Evolutionary conservation across 2,888 invertebrate genomes (phyloP).

Genomic region (Athalia rosae): DNA sequence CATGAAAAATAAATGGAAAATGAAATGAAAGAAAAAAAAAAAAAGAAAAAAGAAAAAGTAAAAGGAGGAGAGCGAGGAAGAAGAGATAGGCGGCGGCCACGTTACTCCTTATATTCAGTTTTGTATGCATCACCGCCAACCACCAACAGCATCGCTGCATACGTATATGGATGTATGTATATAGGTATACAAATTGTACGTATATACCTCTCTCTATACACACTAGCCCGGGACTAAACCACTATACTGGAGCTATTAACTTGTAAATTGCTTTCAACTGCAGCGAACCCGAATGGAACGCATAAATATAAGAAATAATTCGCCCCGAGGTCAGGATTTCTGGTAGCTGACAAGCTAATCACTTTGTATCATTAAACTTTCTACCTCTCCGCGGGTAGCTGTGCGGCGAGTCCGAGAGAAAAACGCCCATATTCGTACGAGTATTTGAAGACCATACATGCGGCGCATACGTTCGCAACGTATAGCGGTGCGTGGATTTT

Average conservation of each 20-base stretch:
- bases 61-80: background rate
- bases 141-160: background rate
- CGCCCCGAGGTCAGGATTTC: constrained; percentile 42
- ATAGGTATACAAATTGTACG: background rate
- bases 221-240: constrained; percentile 4
- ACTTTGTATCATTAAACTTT: constrained; percentile 46
- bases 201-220: too few species aligned
- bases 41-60: background rate
- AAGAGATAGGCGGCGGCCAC: background rate
- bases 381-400: constrained; percentile 9
- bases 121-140: too few species aligned
- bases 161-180: background rate
- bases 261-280: constrained; percentile 74
- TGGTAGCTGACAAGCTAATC: constrained; percentile 47
- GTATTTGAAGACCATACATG: too few species aligned
- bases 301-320: constrained; percentile 62
- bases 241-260: constrained; percentile 69
- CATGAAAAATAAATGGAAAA: too few species aligned
- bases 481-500: too few species aligned
- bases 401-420: background rate
- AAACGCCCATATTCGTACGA: too few species aligned
- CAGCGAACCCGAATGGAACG: constrained; percentile 56
- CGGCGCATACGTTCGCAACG: too few species aligned
- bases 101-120: too few species aligned
- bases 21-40: too few species aligned